Evolutionary conservation across 2,113 vertebrate species (phyloP).

Genomic region (Peromyscus polionotus): DNA sequence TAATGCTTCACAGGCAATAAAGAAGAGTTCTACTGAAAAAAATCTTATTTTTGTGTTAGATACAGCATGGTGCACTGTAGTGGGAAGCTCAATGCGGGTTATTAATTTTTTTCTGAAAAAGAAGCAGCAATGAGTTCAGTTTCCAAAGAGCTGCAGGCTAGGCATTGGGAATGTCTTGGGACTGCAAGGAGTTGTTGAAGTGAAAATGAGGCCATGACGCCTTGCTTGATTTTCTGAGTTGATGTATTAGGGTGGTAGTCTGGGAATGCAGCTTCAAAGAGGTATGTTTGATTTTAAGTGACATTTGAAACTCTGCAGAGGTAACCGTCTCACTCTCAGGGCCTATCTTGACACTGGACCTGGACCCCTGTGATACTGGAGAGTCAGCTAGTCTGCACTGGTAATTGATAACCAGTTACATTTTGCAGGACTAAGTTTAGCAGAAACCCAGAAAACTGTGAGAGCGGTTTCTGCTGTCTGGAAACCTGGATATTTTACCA

Average conservation of each 20-base stretch:
- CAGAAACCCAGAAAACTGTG: not conserved
- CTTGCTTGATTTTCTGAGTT: not conserved
- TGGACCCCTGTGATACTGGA: not conserved
- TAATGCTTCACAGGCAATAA: not conserved
- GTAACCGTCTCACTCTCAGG: not conserved
- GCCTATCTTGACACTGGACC: not conserved
- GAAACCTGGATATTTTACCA: not conserved
- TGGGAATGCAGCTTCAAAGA: not conserved
- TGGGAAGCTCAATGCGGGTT: not conserved
- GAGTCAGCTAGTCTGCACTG: not conserved
- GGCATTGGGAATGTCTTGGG: not conserved
- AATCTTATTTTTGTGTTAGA: not conserved
- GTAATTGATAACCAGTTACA: not conserved
- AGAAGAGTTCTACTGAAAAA: not conserved
- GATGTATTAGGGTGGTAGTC: not conserved
- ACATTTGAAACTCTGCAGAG: not conserved
- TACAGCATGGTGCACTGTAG: not conserved
- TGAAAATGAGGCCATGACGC: not conserved
- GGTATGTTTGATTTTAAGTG: not conserved
- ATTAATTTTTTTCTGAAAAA: not conserved
- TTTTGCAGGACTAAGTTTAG: not conserved
- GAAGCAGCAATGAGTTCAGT: not conserved
- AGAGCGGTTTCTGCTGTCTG: not conserved
- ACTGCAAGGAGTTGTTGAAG: not conserved
- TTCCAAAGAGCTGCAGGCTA: not conserved